Evolutionary conservation across 2,888 invertebrate species (phyloP).

Genomic region (Zygaena filipendulae): DNA sequence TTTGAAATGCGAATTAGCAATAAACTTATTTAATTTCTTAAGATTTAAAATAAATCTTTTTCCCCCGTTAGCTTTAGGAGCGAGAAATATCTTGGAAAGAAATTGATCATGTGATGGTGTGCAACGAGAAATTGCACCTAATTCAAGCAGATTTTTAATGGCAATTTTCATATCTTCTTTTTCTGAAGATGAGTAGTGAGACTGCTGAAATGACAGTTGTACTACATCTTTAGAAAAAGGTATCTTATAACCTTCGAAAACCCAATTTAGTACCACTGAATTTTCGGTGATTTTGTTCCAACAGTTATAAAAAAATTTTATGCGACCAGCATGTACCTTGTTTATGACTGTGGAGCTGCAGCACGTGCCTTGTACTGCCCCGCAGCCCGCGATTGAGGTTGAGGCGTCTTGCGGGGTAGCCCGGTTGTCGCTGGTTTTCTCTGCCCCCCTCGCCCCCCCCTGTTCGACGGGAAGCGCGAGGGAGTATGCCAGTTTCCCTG

Average conservation of each 20-base stretch:
- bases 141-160: conserved; percentile 4
- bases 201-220: too few species aligned
- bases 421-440: too few species aligned
- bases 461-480: conserved; percentile 12
- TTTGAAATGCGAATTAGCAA: conserved; percentile 11
- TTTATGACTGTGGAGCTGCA: too few species aligned
- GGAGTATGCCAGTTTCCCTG: conserved; percentile 17
- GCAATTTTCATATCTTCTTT: conserved; percentile 22
- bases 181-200: too few species aligned
- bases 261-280: conserved; percentile 5
- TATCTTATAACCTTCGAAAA: too few species aligned
- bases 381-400: too few species aligned
- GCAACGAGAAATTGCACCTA: conserved; percentile 7
- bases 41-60: conserved; percentile 12
- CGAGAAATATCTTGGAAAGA: conserved; percentile 13
- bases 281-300: conserved; percentile 10
- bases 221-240: too few species aligned
- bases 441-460: conserved; percentile 8
- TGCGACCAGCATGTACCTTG: too few species aligned
- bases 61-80: conserved; percentile 11
- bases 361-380: too few species aligned
- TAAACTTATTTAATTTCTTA: conserved; percentile 9
- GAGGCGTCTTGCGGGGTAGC: too few species aligned
- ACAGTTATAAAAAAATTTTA: conserved; percentile 2
- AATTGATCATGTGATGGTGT: conserved; percentile 7